phyloP scores from a whole-genome alignment of 2,888 invertebrate genomes.

The Crossocerus cetratus region DNA sequence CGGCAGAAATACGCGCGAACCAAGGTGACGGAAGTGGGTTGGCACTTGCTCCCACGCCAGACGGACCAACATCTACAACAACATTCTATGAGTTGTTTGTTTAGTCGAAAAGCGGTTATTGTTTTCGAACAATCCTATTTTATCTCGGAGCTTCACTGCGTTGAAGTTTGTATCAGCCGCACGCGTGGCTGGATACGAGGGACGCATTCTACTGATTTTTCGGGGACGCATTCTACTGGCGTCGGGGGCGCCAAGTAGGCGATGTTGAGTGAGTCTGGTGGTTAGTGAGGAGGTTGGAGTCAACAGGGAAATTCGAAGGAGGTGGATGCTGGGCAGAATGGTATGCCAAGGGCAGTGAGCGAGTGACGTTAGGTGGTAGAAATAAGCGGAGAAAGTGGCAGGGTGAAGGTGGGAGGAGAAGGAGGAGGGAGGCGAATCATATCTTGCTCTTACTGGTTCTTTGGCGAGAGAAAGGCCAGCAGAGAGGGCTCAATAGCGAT shows the following conservation, averaged over 20 bases:
- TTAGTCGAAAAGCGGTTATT: too few relatives aligned
- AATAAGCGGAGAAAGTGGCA: constrained; percentile 36
- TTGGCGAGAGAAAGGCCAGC: constrained; percentile 26
- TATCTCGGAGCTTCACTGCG: too few relatives aligned
- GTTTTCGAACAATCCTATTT: too few relatives aligned
- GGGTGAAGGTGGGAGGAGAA: constrained; percentile 16
- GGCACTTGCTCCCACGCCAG: background rate
- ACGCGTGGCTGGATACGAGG: too few relatives aligned
- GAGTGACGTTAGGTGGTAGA: constrained; percentile 48
- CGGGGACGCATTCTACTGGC: too few relatives aligned
- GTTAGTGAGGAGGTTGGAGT: constrained; percentile 47
- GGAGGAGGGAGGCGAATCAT: constrained; percentile 15
- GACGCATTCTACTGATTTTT: constrained; percentile 10
- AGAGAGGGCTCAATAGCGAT: constrained; percentile 62
- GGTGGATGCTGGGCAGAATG: constrained; percentile 48
- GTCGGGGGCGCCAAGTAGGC: too few relatives aligned
- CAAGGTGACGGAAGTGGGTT: constrained; percentile 27
- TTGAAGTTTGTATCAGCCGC: too few relatives aligned
- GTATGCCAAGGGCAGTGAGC: constrained; percentile 42
- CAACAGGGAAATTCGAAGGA: constrained; percentile 56
- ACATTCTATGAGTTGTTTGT: too few relatives aligned
- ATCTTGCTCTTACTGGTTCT: too few relatives aligned
- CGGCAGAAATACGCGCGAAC: constrained; percentile 1
- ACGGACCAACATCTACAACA: too few relatives aligned
- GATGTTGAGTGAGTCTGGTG: too few relatives aligned